phyloP scores from a whole-genome alignment of 2,113 vertebrate genomes.

The Coryphaenoides rupestris region DNA sequence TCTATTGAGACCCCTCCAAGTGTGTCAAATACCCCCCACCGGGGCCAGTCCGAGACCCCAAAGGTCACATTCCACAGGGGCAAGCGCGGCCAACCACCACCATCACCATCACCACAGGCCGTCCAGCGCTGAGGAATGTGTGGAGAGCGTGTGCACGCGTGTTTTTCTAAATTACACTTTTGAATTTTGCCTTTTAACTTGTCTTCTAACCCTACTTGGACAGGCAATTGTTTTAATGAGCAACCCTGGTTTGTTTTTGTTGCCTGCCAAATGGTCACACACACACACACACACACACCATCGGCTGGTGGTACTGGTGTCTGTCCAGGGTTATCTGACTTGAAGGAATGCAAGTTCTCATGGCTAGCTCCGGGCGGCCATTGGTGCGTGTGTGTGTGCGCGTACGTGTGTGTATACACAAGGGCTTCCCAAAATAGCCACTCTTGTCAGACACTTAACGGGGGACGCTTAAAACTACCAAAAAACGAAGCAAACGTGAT shows the following conservation, averaged over 20 bases:
- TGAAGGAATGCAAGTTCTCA: constrained; percentile 49
- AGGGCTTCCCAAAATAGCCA: neutral
- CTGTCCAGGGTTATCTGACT: neutral
- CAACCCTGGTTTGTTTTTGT: too few relatives aligned
- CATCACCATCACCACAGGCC: too few relatives aligned
- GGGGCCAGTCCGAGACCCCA: constrained; percentile 66
- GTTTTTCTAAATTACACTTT: too few relatives aligned
- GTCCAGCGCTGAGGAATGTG: constrained; percentile 14
- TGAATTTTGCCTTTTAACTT: too few relatives aligned
- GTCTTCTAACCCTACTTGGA: too few relatives aligned
- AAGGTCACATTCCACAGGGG: constrained; percentile 71
- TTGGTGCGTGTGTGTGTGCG: constrained; percentile 12
- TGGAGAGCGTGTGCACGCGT: neutral
- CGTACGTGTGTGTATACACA: neutral
- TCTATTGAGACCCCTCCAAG: constrained; percentile 69
- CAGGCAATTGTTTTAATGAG: too few relatives aligned
- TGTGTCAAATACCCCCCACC: constrained; percentile 68
- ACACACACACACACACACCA: too few relatives aligned
- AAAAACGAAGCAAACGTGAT: neutral
- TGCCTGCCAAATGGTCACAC: too few relatives aligned
- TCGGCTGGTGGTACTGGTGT: too few relatives aligned
- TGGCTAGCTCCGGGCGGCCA: neutral
- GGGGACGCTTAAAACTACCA: neutral
- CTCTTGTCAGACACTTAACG: neutral
- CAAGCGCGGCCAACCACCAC: neutral